phyloP scores from a whole-genome alignment of 2,888 invertebrate genomes.

The Ctenicera cuprea region DNA sequence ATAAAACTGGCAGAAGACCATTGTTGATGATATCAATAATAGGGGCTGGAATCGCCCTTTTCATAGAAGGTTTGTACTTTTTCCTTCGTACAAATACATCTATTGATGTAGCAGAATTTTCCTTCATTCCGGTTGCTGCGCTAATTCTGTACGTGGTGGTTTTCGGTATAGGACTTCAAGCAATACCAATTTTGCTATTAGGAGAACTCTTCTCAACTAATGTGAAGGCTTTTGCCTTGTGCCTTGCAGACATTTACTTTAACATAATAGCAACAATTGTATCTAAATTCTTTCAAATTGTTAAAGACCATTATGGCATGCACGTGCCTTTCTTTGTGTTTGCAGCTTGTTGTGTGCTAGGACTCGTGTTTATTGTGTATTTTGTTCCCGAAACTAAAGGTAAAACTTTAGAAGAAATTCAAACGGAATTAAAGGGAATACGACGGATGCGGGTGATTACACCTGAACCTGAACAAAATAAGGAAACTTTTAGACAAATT shows the following conservation, averaged over 20 bases:
- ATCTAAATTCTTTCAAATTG: constrained; percentile 71
- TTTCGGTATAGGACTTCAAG: constrained; percentile 73
- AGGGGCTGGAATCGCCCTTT: constrained; percentile 67
- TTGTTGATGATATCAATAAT: constrained; percentile 76
- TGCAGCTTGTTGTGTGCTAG: constrained; percentile 77
- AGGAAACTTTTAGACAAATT: constrained; percentile 27
- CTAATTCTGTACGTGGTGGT: constrained; percentile 71
- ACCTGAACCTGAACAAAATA: background rate
- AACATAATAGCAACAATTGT: constrained; percentile 71
- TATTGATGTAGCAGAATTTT: constrained; percentile 62
- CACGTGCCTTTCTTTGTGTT: constrained; percentile 82
- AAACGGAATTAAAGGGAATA: constrained; percentile 74
- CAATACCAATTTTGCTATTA: constrained; percentile 72
- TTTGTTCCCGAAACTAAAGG: constrained; percentile 83
- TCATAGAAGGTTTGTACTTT: constrained; percentile 70
- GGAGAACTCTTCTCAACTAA: constrained; percentile 74
- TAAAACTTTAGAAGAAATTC: constrained; percentile 82
- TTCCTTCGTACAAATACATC: constrained; percentile 66
- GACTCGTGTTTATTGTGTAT: constrained; percentile 77
- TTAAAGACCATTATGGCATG: constrained; percentile 77
- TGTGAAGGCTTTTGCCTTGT: constrained; percentile 74
- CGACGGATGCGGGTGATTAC: background rate
- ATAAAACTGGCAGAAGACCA: constrained; percentile 78
- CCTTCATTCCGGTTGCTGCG: constrained; percentile 71
- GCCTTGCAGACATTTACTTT: constrained; percentile 73